Evolutionary conservation across 2,113 vertebrate genomes (phyloP).

Genomic region (Platysternon megacephalum): DNA sequence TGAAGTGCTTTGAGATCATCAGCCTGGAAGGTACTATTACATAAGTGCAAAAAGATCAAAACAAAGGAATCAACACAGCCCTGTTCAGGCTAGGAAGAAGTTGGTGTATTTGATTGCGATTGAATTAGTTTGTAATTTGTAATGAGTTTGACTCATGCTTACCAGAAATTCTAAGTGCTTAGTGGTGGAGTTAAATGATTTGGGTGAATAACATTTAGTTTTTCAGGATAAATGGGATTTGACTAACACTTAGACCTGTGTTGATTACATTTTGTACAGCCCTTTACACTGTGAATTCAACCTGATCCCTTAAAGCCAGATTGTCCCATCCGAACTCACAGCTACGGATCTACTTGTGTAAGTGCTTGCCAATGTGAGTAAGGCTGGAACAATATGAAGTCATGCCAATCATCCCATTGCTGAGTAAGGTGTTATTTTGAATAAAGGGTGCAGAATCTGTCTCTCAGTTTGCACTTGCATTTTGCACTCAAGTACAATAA

Average conservation of each 20-base stretch:
- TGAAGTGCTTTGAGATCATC: neutral
- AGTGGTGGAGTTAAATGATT: neutral
- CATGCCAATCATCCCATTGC: neutral
- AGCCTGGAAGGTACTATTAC: neutral
- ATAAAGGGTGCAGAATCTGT: neutral
- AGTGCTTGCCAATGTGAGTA: neutral
- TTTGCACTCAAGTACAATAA: neutral
- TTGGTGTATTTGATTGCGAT: neutral
- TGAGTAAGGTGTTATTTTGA: neutral
- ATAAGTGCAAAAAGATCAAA: neutral
- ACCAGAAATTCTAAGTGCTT: neutral
- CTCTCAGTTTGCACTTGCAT: neutral
- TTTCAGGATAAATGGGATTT: neutral
- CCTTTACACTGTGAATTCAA: neutral
- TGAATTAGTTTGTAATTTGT: neutral
- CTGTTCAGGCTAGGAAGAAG: neutral
- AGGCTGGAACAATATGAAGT: neutral
- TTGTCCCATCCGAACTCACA: neutral
- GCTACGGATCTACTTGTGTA: neutral
- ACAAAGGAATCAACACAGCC: neutral
- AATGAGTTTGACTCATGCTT: neutral
- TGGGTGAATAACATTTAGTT: neutral
- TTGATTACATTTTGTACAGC: neutral
- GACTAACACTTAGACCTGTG: neutral
- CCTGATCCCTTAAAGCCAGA: neutral